Evolutionary conservation across 2,888 invertebrate genomes (phyloP), one percentile per base, ranked within the genome.

Genomic region (Epirrita christyi): DNA sequence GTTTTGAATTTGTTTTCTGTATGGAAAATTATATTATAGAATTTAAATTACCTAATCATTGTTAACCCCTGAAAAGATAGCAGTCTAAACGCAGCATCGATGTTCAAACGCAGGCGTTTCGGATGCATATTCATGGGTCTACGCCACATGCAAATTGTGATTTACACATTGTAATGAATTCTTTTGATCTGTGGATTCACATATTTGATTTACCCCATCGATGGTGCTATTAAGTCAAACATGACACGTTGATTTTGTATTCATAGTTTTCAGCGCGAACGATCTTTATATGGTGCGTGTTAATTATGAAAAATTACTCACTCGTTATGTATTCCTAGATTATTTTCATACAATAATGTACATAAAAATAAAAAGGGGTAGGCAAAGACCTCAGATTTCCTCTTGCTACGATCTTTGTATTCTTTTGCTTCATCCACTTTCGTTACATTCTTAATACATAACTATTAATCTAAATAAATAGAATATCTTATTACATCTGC

Each of bases 111-210:
- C 86, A 82, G 83, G 81, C 89, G 78, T 76, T 68, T 69, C 76
- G 75, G 81, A 88, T 92, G 91, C 91, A 92, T 92, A 92, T 92
- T 92, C 91, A 92, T 92, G 82, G 70, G 76, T 80, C 81, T 76
- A 76, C 88, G 86, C 88, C 89, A 86, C 91, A 92, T 92, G 92
- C 92, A 92, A 92, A 92, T 91, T 81, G 80, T 84, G 89, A 91
- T 92, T 91, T 91, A 91, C 91, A 92, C 90, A 89, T 85, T 89
- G 90, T 92, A 92, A 92, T 92, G 90, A 90, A 92, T 92, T 92
- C 92, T 92, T 92, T 92, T 92, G 92, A 92, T 92, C 91, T 92
- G 89, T 84, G 86, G 83, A 90, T 90, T 88, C 91, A 86, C 83
- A 90, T 91, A 91, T 92, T 91, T 91, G 92, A 91, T 91, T 92